These are phyloP conservation scores for Aphidius ervi DNA, from an alignment of 1,140 invertebrate genomes.

Conservation along the genomic window DNA sequence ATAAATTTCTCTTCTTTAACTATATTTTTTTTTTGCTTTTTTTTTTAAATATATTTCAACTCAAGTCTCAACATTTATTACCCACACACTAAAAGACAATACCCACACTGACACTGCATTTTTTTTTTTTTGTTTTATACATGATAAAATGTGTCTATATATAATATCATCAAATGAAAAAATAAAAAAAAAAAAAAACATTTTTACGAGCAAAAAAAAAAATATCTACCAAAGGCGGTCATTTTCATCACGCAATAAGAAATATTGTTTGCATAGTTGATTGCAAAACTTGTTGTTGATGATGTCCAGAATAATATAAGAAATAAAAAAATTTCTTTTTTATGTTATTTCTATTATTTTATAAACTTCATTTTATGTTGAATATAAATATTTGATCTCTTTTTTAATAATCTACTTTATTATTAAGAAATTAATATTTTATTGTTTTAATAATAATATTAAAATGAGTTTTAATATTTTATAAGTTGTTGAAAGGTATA, in stretches of 20 bases:
- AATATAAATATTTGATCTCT: background rate
- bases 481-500: too few species aligned
- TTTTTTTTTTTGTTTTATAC: conserved; percentile 7
- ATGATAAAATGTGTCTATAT: conserved; percentile 24
- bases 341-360: background rate
- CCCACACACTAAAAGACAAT: background rate
- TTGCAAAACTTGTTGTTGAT: conserved; percentile 28
- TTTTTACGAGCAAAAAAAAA: conserved; percentile 42
- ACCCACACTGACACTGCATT: conserved; percentile 8
- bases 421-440: too few species aligned
- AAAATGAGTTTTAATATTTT: too few species aligned
- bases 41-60: too few species aligned
- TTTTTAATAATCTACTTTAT: too few species aligned
- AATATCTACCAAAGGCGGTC: conserved; percentile 13
- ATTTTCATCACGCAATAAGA: conserved; percentile 31
- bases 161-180: conserved; percentile 30
- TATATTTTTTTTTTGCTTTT: background rate
- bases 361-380: background rate
- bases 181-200: conserved; percentile 21
- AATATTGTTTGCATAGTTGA: conserved; percentile 41
- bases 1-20: background rate
- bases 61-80: too few species aligned
- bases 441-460: too few species aligned
- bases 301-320: background rate
- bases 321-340: conserved; percentile 3